Conservation (phyloP, 2,113 vertebrate genomes). For the Paracanthobrama guichenoti region DNA sequence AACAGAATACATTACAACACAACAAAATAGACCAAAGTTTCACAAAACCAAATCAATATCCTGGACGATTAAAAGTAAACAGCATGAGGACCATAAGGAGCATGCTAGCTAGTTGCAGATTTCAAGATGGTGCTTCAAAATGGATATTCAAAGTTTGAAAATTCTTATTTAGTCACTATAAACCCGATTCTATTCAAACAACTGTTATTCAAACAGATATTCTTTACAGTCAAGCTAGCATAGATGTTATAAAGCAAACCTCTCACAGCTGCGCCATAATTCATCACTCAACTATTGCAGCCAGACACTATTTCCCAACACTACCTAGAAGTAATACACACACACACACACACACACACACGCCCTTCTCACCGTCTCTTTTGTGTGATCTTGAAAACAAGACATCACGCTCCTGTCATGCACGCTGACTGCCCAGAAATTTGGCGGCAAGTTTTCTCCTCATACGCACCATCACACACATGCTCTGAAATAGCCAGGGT, state of each 20-base stretch:
- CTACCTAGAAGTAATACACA: conserved; percentile 31
- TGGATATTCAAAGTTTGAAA: background rate
- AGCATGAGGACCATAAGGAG: background rate
- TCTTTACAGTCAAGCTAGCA: background rate
- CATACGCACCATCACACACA: conserved; percentile 48
- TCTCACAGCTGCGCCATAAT: conserved; percentile 15
- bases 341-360: background rate
- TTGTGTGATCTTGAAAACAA: conserved; percentile 30
- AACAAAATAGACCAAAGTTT: background rate
- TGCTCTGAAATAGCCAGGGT: conserved; percentile 32
- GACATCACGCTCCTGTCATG: conserved; percentile 35
- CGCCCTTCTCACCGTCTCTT: conserved; percentile 38
- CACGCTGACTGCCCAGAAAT: conserved; percentile 27
- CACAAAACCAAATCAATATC: background rate
- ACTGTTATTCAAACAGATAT: background rate
- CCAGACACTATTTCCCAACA: conserved; percentile 42
- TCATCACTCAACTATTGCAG: conserved; percentile 25
- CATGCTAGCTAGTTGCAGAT: background rate
- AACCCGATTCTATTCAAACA: background rate
- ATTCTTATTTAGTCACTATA: background rate
- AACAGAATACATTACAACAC: background rate
- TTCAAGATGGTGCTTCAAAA: background rate
- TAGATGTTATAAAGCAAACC: background rate
- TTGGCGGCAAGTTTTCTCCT: conserved; percentile 58
- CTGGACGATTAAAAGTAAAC: background rate